These are phyloP conservation scores for Netelia virgata DNA, from an alignment of 2,888 invertebrate genomes.

Conservation along the genomic window DNA sequence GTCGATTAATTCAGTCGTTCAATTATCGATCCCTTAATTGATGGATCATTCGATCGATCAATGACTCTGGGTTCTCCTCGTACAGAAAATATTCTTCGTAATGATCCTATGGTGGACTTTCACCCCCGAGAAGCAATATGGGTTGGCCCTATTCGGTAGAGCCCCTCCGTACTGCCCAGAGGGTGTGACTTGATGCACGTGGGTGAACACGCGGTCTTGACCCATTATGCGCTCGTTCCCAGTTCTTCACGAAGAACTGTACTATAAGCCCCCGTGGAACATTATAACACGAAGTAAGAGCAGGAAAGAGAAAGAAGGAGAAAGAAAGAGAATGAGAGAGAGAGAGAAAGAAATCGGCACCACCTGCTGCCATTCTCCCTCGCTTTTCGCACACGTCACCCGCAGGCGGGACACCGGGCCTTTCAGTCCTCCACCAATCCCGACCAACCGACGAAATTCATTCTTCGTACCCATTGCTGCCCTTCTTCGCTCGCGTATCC, in stretches of 20 bases:
- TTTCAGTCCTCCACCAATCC: constrained; percentile 72
- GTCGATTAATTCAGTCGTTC: too few species aligned
- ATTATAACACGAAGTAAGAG: constrained; percentile 69
- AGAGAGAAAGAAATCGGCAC: constrained; percentile 71
- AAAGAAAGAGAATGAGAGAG: constrained; percentile 56
- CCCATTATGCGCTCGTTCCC: constrained; percentile 53
- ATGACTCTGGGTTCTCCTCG: background rate
- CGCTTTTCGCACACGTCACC: constrained; percentile 74
- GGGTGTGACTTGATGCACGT: constrained; percentile 66
- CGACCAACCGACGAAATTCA: constrained; percentile 63
- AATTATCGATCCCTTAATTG: too few species aligned
- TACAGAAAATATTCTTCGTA: constrained; percentile 15
- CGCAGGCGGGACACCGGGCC: constrained; percentile 79
- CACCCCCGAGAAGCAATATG: constrained; percentile 31
- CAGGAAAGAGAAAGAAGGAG: constrained; percentile 60
- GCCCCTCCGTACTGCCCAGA: constrained; percentile 60
- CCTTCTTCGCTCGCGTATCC: constrained; percentile 18
- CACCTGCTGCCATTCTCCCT: constrained; percentile 77
- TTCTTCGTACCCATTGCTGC: constrained; percentile 55
- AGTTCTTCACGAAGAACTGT: constrained; percentile 32
- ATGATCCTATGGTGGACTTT: constrained; percentile 3
- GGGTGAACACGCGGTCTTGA: constrained; percentile 62
- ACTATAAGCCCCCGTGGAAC: constrained; percentile 8
- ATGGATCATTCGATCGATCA: too few species aligned
- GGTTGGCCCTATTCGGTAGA: constrained; percentile 60